Percentiles rank a stretch among this genome's conserved stretches.
Evolutionary conservation across 2,113 vertebrate genomes (phyloP).

Genomic region (Grantiella picta): DNA sequence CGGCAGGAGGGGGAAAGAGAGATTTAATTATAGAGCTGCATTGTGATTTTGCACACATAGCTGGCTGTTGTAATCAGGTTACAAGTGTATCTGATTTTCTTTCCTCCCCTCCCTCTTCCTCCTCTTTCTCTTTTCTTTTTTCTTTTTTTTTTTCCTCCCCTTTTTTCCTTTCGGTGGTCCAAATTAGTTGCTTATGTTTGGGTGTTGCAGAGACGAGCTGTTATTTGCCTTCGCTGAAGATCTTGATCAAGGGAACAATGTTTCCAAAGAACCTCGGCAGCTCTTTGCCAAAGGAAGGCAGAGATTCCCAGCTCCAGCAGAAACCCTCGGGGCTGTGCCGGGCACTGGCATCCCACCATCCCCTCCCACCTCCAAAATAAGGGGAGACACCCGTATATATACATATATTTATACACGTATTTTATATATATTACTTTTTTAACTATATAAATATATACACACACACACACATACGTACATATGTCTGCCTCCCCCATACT

Average conservation of each 20-base stretch:
- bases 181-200: constrained; percentile 20
- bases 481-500: neutral
- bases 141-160: too few species aligned
- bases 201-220: neutral
- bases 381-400: too few species aligned
- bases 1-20: constrained; percentile 59
- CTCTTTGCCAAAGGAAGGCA: neutral
- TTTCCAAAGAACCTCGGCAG: neutral
- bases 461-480: too few species aligned
- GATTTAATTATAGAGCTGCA: constrained; percentile 70
- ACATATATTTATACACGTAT: too few species aligned
- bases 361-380: neutral
- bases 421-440: too few species aligned
- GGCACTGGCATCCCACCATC: neutral
- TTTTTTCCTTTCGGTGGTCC: neutral
- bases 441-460: too few species aligned
- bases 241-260: neutral
- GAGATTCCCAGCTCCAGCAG: neutral
- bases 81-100: constrained; percentile 61
- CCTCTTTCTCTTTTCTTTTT: neutral
- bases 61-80: constrained; percentile 57
- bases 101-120: constrained; percentile 28
- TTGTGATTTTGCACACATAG: constrained; percentile 63
- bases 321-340: fast-evolving
- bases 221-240: neutral